These are phyloP conservation scores for Corydoras maculifer DNA, from an alignment of 2,113 vertebrate species.

Conservation along the genomic window DNA sequence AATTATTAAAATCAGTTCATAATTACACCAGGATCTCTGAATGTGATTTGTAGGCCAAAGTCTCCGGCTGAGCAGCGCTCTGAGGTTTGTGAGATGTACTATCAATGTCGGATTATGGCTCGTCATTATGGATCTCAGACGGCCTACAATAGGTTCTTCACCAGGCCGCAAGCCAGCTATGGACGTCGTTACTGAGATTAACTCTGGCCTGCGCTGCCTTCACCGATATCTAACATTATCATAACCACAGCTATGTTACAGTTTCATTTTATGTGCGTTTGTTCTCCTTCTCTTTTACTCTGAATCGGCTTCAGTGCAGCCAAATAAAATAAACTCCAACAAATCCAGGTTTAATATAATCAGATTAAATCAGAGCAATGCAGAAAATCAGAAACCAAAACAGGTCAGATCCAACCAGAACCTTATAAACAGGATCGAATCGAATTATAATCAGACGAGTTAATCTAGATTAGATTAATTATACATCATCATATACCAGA, in stretches of 20 bases:
- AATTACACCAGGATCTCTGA: neutral
- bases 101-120: neutral
- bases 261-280: neutral
- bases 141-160: neutral
- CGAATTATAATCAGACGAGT: no score
- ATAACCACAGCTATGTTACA: neutral
- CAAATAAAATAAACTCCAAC: neutral
- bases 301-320: neutral
- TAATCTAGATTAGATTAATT: neutral
- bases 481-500: neutral
- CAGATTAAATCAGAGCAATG: no score
- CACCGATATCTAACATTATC: neutral
- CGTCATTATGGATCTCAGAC: neutral
- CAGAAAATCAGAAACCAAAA: no score
- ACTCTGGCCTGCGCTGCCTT: neutral
- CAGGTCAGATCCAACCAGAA: no score
- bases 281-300: neutral
- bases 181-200: neutral
- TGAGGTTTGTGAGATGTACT: neutral
- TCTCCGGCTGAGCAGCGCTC: neutral
- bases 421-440: no score
- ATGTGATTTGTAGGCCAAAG: neutral
- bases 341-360: no score
- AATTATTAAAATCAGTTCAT: neutral
- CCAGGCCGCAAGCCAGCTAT: neutral